These are phyloP conservation scores for Chorisops tibialis DNA, from an alignment of 2,888 invertebrate species.

Conservation along the genomic window DNA sequence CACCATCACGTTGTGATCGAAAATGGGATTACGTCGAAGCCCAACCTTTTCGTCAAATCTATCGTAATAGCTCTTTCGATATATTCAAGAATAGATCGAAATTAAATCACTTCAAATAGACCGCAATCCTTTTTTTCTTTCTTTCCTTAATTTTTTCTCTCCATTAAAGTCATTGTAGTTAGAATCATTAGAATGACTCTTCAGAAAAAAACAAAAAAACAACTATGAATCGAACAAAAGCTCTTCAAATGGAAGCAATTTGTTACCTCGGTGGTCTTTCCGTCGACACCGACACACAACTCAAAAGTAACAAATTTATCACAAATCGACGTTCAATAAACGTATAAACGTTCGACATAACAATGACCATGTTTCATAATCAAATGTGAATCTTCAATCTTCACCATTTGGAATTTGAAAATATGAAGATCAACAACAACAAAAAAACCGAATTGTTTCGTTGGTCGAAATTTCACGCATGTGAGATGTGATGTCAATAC, in stretches of 20 bases:
- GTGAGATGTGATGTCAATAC: slow-evolving; percentile 23
- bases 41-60: no score
- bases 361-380: slow-evolving; percentile 2
- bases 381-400: slow-evolving; percentile 9
- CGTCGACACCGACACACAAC: slow-evolving; percentile 2
- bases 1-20: no score
- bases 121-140: neutral
- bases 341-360: slow-evolving; percentile 17
- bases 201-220: slow-evolving; percentile 9
- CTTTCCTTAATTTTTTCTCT: neutral
- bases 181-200: slow-evolving; percentile 19
- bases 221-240: slow-evolving; percentile 6
- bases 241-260: slow-evolving; percentile 24
- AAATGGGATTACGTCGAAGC: no score
- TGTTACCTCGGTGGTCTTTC: slow-evolving; percentile 24
- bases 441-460: slow-evolving; percentile 15
- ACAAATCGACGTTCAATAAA: slow-evolving; percentile 24
- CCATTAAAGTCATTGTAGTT: slow-evolving; percentile 14
- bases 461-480: slow-evolving; percentile 12
- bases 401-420: neutral
- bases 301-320: slow-evolving; percentile 24
- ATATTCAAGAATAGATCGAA: no score
- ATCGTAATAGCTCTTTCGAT: no score
- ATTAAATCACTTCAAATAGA: slow-evolving; percentile 7
- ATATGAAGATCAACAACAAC: neutral